These are phyloP conservation scores for Nemapogon koenigi DNA, from an alignment of 2,888 invertebrate genomes.

Conservation along the genomic window DNA sequence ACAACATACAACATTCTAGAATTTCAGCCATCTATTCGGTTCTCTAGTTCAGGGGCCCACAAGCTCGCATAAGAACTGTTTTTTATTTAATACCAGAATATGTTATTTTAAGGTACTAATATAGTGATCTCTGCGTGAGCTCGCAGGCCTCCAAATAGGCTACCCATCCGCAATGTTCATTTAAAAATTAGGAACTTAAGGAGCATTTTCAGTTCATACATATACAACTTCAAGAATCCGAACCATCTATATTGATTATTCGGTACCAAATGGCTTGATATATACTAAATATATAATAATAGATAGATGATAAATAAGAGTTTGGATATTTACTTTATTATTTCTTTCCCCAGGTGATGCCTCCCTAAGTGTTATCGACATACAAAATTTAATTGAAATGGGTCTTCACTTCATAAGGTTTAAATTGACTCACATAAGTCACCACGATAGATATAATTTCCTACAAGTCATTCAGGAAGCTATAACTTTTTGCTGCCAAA, in stretches of 20 bases:
- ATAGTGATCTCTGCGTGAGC: no score
- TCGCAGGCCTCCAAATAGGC: no score
- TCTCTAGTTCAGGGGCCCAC: no score
- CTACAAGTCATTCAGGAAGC: constrained; percentile 16
- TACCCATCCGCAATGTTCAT: no score
- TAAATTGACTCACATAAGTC: constrained; percentile 23
- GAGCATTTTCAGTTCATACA: no score
- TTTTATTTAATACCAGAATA: no score
- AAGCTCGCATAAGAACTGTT: no score
- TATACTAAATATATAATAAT: neutral
- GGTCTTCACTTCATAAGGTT: constrained; percentile 26
- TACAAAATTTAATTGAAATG: constrained; percentile 25
- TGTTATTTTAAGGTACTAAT: no score
- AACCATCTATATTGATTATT: neutral
- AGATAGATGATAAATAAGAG: neutral
- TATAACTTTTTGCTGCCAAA: constrained; percentile 23
- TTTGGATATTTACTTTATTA: neutral
- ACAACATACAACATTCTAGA: no score
- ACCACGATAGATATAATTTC: constrained; percentile 21
- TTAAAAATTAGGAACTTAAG: no score
- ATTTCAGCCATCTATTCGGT: no score
- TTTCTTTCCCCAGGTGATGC: constrained; percentile 11
- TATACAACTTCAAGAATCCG: neutral
- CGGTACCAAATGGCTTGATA: neutral
- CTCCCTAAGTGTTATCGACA: constrained; percentile 23